Evolutionary conservation across 2,113 vertebrate species (phyloP).

Genomic region (Electrona antarctica): DNA sequence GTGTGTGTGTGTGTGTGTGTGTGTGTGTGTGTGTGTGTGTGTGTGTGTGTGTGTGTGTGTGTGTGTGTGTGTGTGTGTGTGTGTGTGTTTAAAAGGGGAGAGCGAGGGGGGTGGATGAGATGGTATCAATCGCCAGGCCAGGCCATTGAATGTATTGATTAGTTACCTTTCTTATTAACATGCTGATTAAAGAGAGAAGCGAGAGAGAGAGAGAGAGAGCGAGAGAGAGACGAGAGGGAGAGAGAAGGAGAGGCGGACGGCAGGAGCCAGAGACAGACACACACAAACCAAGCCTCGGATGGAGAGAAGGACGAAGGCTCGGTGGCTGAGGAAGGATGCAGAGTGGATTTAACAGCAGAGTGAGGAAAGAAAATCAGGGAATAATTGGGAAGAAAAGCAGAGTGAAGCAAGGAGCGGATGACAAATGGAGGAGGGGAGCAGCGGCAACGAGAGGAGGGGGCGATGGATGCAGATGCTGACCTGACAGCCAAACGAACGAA

Average conservation of each 20-base stretch:
- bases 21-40: conserved; percentile 47
- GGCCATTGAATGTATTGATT: conserved; percentile 87
- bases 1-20: conserved; percentile 28
- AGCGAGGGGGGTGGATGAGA: conserved; percentile 75
- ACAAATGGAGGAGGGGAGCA: neutral
- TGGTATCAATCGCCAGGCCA: conserved; percentile 83
- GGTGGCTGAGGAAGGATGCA: conserved; percentile 43
- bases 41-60: conserved; percentile 37
- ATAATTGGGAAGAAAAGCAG: conserved; percentile 51
- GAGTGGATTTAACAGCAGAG: conserved; percentile 63
- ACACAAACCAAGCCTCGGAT: conserved; percentile 47
- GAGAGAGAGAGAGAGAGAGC: conserved; percentile 65
- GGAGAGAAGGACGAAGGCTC: conserved; percentile 30
- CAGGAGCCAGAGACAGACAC: conserved; percentile 44
- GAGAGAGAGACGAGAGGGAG: conserved; percentile 62
- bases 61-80: conserved; percentile 47
- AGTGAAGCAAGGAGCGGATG: neutral
- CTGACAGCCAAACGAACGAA: conserved; percentile 23
- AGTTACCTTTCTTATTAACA: conserved; percentile 89
- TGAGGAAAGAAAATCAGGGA: conserved; percentile 55
- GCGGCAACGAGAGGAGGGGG: conserved; percentile 40
- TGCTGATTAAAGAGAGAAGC: conserved; percentile 84
- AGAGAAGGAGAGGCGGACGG: conserved; percentile 33
- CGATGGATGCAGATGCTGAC: conserved; percentile 44
- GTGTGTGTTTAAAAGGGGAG: conserved; percentile 50